These are phyloP conservation scores for Miltochrista miniata DNA, from an alignment of 2,888 invertebrate genomes.

Conservation along the genomic window DNA sequence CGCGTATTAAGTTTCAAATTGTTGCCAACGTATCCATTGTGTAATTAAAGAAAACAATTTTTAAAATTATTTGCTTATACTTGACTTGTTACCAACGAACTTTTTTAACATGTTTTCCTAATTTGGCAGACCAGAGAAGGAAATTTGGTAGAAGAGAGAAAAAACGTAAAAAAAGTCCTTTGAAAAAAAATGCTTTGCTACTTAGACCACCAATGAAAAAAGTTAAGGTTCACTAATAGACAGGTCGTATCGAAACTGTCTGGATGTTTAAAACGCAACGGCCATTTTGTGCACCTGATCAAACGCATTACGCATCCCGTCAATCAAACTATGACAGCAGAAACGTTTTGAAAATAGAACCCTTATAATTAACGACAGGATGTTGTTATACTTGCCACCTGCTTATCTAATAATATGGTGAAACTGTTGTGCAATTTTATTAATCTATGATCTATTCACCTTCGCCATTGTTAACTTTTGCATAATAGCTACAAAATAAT, in stretches of 20 bases:
- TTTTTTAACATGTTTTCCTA: too few species aligned
- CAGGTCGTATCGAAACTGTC: too few species aligned
- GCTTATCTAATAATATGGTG: neutral
- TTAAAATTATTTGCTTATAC: neutral
- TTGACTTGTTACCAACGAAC: too few species aligned
- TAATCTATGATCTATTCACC: too few species aligned
- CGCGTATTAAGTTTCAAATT: slow-evolving; percentile 57
- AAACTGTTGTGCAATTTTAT: too few species aligned
- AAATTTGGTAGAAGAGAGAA: too few species aligned
- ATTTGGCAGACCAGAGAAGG: too few species aligned
- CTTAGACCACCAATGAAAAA: too few species aligned
- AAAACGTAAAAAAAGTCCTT: too few species aligned
- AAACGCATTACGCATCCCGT: neutral
- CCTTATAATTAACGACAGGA: slow-evolving; percentile 1
- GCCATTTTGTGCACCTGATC: neutral
- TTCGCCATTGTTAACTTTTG: too few species aligned
- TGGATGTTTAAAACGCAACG: neutral
- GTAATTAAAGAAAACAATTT: neutral
- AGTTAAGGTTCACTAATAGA: too few species aligned
- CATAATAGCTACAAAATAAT: neutral
- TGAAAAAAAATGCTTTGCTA: too few species aligned
- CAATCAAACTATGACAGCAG: neutral
- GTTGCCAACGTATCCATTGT: slow-evolving; percentile 25
- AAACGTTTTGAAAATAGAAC: neutral
- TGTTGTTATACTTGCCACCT: neutral